Conservation (phyloP, 2,888 invertebrate species). For the Phaonia tiefii region DNA sequence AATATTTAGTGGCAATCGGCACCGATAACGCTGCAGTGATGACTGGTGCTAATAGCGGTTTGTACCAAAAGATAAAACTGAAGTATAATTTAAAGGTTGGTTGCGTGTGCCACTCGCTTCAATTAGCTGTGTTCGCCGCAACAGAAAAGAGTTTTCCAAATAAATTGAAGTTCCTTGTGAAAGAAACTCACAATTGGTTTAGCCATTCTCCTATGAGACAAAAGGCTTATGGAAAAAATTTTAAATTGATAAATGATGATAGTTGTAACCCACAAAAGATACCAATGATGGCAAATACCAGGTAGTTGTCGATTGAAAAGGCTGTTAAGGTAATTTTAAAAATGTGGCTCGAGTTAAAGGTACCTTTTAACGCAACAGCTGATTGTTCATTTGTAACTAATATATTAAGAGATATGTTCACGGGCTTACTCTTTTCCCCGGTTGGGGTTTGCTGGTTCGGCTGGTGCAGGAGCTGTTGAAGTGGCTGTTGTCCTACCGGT, state of each 20-base stretch:
- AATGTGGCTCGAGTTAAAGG: conserved; percentile 45
- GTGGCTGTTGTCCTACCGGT: no score
- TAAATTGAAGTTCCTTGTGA: conserved; percentile 44
- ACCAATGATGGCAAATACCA: background rate
- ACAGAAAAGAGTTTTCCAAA: conserved; percentile 29
- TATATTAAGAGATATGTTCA: no score
- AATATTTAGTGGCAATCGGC: conserved; percentile 9
- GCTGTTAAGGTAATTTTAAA: conserved; percentile 38
- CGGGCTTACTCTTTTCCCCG: no score
- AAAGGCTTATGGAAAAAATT: conserved; percentile 38
- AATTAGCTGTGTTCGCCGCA: conserved; percentile 31
- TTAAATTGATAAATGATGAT: conserved; percentile 41
- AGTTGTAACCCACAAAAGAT: conserved; percentile 8
- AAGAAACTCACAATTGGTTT: conserved; percentile 54
- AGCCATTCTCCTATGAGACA: conserved; percentile 32
- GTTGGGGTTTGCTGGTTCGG: no score
- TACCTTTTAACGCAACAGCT: conserved; percentile 4
- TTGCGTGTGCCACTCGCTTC: conserved; percentile 38
- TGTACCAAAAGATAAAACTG: background rate
- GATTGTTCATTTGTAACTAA: background rate
- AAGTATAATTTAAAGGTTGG: conserved; percentile 10
- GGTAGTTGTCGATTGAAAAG: conserved; percentile 35
- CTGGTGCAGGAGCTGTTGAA: no score
- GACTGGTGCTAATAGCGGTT: background rate
- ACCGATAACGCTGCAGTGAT: conserved; percentile 1